Base-by-base conservation (phyloP, 1,140 invertebrate genomes). In the Hormaphis cornu region DNA sequence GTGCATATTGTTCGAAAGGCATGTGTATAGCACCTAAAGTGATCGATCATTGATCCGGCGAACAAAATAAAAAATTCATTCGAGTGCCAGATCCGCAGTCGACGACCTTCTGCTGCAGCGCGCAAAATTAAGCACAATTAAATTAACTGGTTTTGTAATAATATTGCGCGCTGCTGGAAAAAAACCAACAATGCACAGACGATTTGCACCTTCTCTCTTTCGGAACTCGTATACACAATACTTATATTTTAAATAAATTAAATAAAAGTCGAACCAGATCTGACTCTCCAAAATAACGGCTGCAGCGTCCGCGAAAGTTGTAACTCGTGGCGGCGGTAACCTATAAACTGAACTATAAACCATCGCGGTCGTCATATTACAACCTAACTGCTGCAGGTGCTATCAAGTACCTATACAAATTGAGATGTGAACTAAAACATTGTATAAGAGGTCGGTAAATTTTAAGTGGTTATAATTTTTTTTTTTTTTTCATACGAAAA, bases 91-190 rank as follows among this genome's bases (percentile, higher is more conserved):
- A 54, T 18, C 18, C 10, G 35, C 1, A 53, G 40, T 42, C 33
- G 14, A 20, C 18, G 42, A 46, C 61, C 61, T 66, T 66, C 61
- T 28, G 24, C 4, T 10, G 6, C 12, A 8, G 16, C 10, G 26
- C 22, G 18, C 28, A 30, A 33, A 50, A 35, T 50, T 33, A 46
- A 16, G 18, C 26, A 24, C 9, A 26, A 48, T 48, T 66, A 35
- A 66, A 66, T 66, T 48, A 48, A 48, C 44, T 33, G 42, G 61
- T 66, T 46, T 48, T 12, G 44, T 48, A 66, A 66, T n/a, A n/a
- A n/a, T 10, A 35, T 16, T n/a, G 46, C 46, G n/a, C 22, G 46
- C 5, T 24, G 10, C 46, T 50, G n/a, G 28, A 9, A 3, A 54
- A 35, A 22, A 33, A 53, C 6, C 2, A 26, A 46, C 37, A 26